These are phyloP conservation scores for Oriolus oriolus DNA, from an alignment of 2,113 vertebrate genomes.

Conservation along the genomic window DNA sequence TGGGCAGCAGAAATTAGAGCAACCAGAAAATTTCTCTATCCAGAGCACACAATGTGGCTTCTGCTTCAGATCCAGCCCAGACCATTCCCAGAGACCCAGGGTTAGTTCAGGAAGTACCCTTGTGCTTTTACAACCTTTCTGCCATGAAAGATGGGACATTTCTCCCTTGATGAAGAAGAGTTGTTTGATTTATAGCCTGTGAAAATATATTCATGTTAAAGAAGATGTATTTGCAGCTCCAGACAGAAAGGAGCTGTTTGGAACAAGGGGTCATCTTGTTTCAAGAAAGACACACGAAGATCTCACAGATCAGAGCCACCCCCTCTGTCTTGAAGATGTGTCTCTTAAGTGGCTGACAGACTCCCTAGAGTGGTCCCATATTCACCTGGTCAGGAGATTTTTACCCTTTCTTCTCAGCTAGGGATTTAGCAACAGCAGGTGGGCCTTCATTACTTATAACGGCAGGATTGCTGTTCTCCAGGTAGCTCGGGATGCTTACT, in stretches of 20 bases:
- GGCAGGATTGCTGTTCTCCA: background rate
- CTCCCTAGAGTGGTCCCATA: background rate
- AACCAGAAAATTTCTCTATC: background rate
- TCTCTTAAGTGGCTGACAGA: background rate
- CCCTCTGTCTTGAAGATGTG: rapidly evolving
- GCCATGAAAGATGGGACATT: background rate
- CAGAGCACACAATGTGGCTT: background rate
- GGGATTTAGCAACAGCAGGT: background rate
- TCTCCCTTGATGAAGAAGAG: background rate
- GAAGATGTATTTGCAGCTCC: background rate
- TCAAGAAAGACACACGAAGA: background rate
- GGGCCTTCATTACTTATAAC: background rate
- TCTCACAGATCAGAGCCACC: background rate
- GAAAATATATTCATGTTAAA: background rate
- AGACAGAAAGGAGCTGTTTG: background rate
- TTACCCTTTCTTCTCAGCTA: background rate
- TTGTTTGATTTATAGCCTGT: background rate
- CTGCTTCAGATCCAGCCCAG: background rate
- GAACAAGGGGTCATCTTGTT: background rate
- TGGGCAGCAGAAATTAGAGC: background rate
- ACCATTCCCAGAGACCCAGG: background rate
- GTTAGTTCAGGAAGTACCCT: background rate
- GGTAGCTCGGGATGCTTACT: background rate
- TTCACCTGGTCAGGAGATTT: background rate
- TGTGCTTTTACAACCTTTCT: background rate